These are phyloP conservation scores for Volucella zonaria DNA, from an alignment of 2,888 invertebrate species.

Conservation along the genomic window DNA sequence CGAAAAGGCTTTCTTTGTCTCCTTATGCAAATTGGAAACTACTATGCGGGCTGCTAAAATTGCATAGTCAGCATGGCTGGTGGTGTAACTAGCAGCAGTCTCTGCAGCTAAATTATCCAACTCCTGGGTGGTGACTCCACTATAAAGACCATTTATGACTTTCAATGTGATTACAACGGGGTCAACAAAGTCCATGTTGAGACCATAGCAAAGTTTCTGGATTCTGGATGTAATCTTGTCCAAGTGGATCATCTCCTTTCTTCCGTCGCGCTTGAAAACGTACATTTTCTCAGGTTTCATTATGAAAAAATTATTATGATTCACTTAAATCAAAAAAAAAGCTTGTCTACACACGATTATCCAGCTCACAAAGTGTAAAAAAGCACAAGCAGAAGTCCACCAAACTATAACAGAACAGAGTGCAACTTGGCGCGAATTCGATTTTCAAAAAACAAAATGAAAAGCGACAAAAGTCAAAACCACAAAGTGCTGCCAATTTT, in stretches of 20 bases:
- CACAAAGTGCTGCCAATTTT: slow-evolving; percentile 14
- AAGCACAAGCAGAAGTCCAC: not conserved
- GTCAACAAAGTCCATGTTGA: slow-evolving; percentile 97
- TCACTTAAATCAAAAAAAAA: not conserved
- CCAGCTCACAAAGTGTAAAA: not conserved
- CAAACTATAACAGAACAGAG: not conserved
- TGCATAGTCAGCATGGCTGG: slow-evolving; percentile 98
- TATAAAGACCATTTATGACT: slow-evolving; percentile 96
- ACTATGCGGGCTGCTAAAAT: slow-evolving; percentile 94
- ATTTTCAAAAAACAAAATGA: slow-evolving; percentile 14
- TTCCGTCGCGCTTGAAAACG: slow-evolving; percentile 87
- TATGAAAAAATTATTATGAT: not conserved
- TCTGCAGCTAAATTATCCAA: slow-evolving; percentile 99
- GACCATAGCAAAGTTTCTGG: slow-evolving; percentile 96
- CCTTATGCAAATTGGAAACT: slow-evolving; percentile 98
- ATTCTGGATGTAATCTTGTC: slow-evolving; percentile 99
- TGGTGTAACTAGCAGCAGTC: slow-evolving; percentile 99
- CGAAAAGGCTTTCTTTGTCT: slow-evolving; percentile 96
- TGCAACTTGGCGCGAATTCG: slow-evolving; percentile 36
- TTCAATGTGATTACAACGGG: slow-evolving; percentile 95
- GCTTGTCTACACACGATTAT: not conserved
- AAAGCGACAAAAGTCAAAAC: not conserved
- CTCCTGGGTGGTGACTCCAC: slow-evolving; percentile 98
- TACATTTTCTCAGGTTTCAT: slow-evolving; percentile 81
- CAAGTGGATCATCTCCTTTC: slow-evolving; percentile 95